phyloP scores from a whole-genome alignment of 1,140 invertebrate genomes.

The Drosophila willistoni region DNA sequence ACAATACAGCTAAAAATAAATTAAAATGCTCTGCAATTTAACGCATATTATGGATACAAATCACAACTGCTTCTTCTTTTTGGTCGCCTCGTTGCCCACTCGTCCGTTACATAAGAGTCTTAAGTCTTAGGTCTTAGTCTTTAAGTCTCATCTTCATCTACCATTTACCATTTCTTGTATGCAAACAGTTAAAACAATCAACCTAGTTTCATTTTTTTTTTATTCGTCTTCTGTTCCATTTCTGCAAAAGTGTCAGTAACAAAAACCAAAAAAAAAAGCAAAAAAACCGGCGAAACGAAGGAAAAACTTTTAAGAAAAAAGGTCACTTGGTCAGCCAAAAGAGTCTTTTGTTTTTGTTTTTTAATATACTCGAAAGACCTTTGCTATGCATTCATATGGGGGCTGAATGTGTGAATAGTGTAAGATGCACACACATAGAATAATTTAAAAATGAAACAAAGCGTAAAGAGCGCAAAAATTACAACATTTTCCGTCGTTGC shows the following conservation, averaged over 20 bases:
- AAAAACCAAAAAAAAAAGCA: not conserved
- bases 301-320: slow-evolving; percentile 43
- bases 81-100: slow-evolving; percentile 48
- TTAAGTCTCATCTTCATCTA: slow-evolving; percentile 37
- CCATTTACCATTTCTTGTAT: slow-evolving; percentile 56
- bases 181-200: slow-evolving; percentile 56
- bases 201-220: slow-evolving; percentile 27
- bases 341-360: slow-evolving; percentile 63
- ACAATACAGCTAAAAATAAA: slow-evolving; percentile 27
- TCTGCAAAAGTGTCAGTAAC: slow-evolving; percentile 74
- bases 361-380: slow-evolving; percentile 64
- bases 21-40: slow-evolving; percentile 55
- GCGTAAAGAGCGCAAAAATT: slow-evolving; percentile 78
- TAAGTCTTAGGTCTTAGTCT: slow-evolving; percentile 20
- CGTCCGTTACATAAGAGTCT: slow-evolving; percentile 46
- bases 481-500: slow-evolving; percentile 78
- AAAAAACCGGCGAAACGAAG: not conserved
- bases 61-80: slow-evolving; percentile 42
- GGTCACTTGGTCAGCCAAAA: slow-evolving; percentile 72
- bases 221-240: slow-evolving; percentile 51
- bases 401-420: slow-evolving; percentile 59
- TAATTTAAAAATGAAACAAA: slow-evolving; percentile 82
- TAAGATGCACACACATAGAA: slow-evolving; percentile 68
- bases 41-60: slow-evolving; percentile 50
- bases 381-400: slow-evolving; percentile 43